Conservation (phyloP, 2,113 vertebrate species). For the Prietella phreatophila region DNA sequence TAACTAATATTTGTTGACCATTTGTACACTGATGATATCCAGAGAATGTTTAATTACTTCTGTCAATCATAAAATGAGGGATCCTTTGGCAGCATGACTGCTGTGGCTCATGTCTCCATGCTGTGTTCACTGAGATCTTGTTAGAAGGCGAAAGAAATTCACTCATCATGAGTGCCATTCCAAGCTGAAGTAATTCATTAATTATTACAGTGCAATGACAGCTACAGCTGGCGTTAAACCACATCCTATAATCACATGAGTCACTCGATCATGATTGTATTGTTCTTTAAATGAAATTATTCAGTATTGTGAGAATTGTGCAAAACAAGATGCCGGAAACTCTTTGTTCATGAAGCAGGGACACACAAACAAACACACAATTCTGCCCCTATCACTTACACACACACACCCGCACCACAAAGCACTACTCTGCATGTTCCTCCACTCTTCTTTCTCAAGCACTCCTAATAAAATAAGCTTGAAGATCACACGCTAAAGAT, state of each 20-base stretch:
- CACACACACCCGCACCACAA: not conserved
- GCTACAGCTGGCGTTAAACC: not conserved
- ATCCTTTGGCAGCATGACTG: not conserved
- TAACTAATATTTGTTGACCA: not conserved
- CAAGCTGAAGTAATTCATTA: not conserved
- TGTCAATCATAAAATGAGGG: not conserved
- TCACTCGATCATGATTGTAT: not conserved
- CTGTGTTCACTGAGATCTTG: not conserved
- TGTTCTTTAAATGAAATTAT: not conserved
- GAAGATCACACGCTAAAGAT: conserved; percentile 48
- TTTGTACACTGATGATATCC: not conserved
- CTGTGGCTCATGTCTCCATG: not conserved
- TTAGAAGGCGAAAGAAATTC: not conserved
- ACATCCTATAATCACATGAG: not conserved
- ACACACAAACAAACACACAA: not conserved
- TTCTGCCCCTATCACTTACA: not conserved
- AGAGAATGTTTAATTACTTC: conserved; percentile 9
- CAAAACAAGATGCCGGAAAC: not conserved
- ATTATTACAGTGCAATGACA: not conserved
- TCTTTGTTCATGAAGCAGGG: not conserved
- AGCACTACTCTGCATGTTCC: not conserved
- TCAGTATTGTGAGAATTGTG: not conserved
- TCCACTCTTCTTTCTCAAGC: conserved; percentile 23
- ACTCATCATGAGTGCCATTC: not conserved
- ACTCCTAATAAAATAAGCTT: conserved; percentile 23